phyloP scores from a whole-genome alignment of 2,797 vertebrate species.

The Tadarida brasiliensis region DNA sequence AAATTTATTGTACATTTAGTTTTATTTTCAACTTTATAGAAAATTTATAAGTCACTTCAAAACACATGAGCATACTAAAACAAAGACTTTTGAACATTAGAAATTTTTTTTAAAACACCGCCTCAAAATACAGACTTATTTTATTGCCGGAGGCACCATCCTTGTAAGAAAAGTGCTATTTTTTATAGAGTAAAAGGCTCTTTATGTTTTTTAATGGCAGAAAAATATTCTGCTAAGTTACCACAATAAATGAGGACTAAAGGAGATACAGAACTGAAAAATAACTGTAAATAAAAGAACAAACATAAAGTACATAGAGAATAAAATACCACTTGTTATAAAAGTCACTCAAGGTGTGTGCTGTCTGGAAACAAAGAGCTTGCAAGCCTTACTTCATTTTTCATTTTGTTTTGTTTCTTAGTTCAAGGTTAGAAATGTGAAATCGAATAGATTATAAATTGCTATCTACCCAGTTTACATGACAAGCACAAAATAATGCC shows the following conservation, averaged over 20 bases:
- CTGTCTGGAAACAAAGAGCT: neutral
- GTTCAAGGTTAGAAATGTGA: constrained; percentile 55
- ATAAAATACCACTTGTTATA: constrained; percentile 2
- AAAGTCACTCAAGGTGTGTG: neutral
- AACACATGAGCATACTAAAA: neutral
- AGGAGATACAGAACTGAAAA: neutral
- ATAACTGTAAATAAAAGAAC: constrained; percentile 1
- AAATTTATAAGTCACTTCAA: constrained; percentile 43
- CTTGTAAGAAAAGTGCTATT: neutral
- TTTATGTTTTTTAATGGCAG: neutral
- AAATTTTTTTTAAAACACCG: neutral
- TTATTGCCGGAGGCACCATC: neutral
- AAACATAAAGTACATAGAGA: neutral
- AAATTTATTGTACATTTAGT: neutral
- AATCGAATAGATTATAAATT: constrained; percentile 43
- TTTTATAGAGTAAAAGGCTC: neutral
- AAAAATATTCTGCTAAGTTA: neutral
- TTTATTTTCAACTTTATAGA: constrained; percentile 64
- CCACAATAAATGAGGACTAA: neutral
- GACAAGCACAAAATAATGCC: neutral
- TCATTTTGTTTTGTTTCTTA: constrained; percentile 57
- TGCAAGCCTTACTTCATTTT: neutral
- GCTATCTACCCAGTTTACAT: accelerated
- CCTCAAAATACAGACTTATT: neutral
- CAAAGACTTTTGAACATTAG: neutral